Base-by-base conservation (phyloP, 1,140 invertebrate species). In the Trichomalopsis sarcophagae region DNA sequence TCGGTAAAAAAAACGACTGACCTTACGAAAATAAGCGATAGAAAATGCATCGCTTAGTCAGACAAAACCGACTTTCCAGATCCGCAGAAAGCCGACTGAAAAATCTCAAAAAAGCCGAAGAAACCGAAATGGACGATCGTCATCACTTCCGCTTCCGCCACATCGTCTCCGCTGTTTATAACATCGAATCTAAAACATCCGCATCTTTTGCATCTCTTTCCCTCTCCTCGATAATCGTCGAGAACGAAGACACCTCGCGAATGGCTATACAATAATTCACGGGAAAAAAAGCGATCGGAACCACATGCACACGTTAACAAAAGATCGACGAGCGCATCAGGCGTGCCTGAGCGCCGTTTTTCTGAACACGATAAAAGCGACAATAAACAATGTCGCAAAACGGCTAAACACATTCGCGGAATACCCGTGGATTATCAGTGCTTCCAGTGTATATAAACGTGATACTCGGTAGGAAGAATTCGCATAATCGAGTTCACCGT, bases 401-500 rank as follows among this genome's bases (percentile, higher is more conserved):
- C 17, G n/a, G 0, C 17, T 62, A 62, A 62, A 55, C 50, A 55
- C 11, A 11, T 55, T 55, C 17, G 50, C 17, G 50, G 50, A 55
- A 55, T 2, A 21, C 50, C 17, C 13, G 17, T 21, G 2, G 13
- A 17, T 55, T 55, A 55, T 5, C 13, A 55, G 13, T 55, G 17
- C 50, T 55, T 21, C 13, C 50, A 21, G 55, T 44, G 40, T 62
- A 62, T 62, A 73, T 82, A 82, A 36, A 74, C 27, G 47, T 14
- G 66, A 21, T 17, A 36, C 40, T 33, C 50, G 0, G 2, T 2
- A n/a, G 17, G 23, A 62, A 86, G 81, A n/a, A 82, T 36, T 78
- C 69, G 76, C 77, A 84, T 47, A 88, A 84, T 87, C n/a, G 21
- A 83, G 33, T 27, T 23, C 30, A 50, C 17, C 36, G 17, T 68